Conservation (phyloP, 1,140 invertebrate species). For the Orius insidiosus region DNA sequence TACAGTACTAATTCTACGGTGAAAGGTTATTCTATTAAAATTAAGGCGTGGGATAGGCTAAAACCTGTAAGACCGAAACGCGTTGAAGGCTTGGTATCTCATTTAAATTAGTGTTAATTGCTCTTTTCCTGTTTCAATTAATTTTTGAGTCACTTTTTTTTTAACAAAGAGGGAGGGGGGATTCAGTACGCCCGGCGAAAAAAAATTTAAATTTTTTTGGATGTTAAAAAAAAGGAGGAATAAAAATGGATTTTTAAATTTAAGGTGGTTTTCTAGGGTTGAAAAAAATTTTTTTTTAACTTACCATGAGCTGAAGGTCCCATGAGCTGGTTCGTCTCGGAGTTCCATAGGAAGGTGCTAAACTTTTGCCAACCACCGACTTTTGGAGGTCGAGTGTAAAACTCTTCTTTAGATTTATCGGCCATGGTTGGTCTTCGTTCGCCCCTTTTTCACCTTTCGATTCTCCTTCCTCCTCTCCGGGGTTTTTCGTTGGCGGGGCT, state of each 20-base stretch:
- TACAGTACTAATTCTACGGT: too few species aligned
- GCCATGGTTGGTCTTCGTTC: slow-evolving; percentile 11
- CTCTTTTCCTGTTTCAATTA: too few species aligned
- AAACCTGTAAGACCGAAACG: too few species aligned
- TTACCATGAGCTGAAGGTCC: slow-evolving; percentile 78
- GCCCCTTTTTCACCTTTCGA: not conserved
- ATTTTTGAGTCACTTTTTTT: too few species aligned
- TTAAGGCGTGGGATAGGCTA: too few species aligned
- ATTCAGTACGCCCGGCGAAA: too few species aligned
- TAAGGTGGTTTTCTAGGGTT: slow-evolving; percentile 5
- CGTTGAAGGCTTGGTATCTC: too few species aligned
- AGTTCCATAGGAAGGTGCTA: slow-evolving; percentile 70
- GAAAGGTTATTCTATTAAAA: too few species aligned
- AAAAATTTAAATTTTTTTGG: too few species aligned
- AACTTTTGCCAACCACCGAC: slow-evolving; percentile 72
- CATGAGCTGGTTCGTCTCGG: slow-evolving; percentile 70
- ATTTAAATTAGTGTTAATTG: too few species aligned
- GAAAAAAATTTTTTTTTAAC: slow-evolving; percentile 27
- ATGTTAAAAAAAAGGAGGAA: too few species aligned
- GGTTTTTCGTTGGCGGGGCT: not conserved
- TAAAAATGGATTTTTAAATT: not conserved
- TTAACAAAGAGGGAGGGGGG: too few species aligned
- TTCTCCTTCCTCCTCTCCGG: slow-evolving; percentile 1
- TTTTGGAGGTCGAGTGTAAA: slow-evolving; percentile 58
- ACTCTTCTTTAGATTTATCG: slow-evolving; percentile 34